A percentile compares a stretch with the other conserved stretches of the same genome.
phyloP scores from a whole-genome alignment of 1,140 invertebrate genomes.

The Acyrthosiphon pisum region DNA sequence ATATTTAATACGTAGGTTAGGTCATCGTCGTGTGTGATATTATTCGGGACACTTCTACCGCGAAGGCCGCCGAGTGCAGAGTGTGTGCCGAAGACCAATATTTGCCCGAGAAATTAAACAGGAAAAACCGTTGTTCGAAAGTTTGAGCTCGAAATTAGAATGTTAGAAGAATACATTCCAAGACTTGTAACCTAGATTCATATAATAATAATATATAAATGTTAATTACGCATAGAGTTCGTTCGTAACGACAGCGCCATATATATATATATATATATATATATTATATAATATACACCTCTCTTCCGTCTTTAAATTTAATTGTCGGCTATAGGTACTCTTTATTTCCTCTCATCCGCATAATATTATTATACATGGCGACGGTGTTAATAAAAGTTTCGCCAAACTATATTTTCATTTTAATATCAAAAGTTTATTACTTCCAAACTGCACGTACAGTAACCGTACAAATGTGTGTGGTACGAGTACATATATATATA shows the following conservation, averaged over 20 bases:
- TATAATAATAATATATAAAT: not conserved
- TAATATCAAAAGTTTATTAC: conserved; percentile 33
- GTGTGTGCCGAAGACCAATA: not conserved
- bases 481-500: too few species aligned
- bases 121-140: not conserved
- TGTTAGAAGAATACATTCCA: not conserved
- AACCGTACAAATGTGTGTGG: not conserved
- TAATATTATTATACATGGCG: not conserved
- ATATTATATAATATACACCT: not conserved
- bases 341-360: not conserved
- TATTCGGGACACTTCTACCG: too few species aligned
- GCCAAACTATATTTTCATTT: conserved; percentile 22
- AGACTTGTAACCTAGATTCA: not conserved
- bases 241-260: not conserved
- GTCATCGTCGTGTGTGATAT: too few species aligned
- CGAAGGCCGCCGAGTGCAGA: too few species aligned
- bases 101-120: conserved; percentile 7
- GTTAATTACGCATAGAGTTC: not conserved
- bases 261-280: too few species aligned
- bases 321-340: not conserved
- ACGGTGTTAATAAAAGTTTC: conserved; percentile 22
- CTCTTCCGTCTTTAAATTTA: not conserved
- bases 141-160: not conserved
- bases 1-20: too few species aligned
- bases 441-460: not conserved